phyloP scores from a whole-genome alignment of 1,140 invertebrate species.

The Drosophila erecta region DNA sequence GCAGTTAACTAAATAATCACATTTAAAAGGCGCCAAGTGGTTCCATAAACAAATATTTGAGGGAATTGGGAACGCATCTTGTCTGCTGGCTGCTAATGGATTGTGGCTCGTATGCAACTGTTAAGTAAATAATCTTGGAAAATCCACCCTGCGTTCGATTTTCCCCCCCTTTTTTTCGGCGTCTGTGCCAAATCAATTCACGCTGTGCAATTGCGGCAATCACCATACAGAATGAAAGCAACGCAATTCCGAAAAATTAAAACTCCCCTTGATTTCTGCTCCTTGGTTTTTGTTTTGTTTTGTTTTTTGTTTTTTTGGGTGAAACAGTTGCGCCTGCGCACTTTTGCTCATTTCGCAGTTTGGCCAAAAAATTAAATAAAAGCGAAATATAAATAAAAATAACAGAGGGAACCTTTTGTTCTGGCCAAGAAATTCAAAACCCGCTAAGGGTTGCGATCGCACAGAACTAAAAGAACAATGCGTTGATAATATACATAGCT shows the following conservation, averaged over 20 bases:
- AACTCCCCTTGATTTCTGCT: constrained; percentile 3
- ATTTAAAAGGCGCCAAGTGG: constrained; percentile 84
- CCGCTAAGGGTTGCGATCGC: constrained; percentile 65
- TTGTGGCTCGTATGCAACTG: constrained; percentile 44
- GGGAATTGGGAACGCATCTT: constrained; percentile 47
- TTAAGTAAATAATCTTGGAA: constrained; percentile 63
- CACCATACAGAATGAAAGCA: constrained; percentile 24
- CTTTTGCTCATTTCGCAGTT: constrained; percentile 70
- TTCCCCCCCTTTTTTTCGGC: constrained; percentile 3
- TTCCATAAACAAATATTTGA: constrained; percentile 83
- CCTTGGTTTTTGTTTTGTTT: neutral
- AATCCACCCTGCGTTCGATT: constrained; percentile 14
- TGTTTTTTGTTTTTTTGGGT: neutral
- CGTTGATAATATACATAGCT: constrained; percentile 66
- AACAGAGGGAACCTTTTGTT: constrained; percentile 63
- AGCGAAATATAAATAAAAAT: constrained; percentile 23
- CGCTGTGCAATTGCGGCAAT: constrained; percentile 63
- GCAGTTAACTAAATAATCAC: constrained; percentile 81
- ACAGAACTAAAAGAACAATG: constrained; percentile 73
- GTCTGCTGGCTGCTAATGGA: constrained; percentile 46
- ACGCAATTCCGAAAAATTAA: constrained; percentile 32
- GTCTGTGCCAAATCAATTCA: constrained; percentile 73
- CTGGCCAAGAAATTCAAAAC: constrained; percentile 70
- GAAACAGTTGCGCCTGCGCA: constrained; percentile 77
- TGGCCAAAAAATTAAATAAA: constrained; percentile 15